phyloP scores from a whole-genome alignment of 2,113 vertebrate genomes.

The Excalfactoria chinensis region DNA sequence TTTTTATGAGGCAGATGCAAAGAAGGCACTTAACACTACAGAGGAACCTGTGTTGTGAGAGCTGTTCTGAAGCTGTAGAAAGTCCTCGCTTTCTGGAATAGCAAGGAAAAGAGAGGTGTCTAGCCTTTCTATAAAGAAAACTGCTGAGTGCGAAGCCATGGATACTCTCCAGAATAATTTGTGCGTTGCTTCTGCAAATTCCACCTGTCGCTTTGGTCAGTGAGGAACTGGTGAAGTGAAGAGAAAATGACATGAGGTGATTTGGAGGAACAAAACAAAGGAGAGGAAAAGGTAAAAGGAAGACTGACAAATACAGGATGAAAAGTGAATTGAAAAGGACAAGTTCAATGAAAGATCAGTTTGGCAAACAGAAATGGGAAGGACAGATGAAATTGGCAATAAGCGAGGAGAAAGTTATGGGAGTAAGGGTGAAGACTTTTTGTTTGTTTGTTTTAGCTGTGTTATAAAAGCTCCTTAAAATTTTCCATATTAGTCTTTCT shows the following conservation, averaged over 20 bases:
- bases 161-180: conserved; percentile 25
- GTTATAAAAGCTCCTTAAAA: neutral
- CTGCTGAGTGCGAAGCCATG: neutral
- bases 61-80: neutral
- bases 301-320: conserved; percentile 30
- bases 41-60: neutral
- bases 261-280: neutral
- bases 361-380: conserved; percentile 23
- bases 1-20: neutral
- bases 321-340: conserved; percentile 46
- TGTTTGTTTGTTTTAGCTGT: neutral
- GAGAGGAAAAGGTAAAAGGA: neutral
- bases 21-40: neutral
- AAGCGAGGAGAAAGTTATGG: neutral
- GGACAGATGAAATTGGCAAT: neutral
- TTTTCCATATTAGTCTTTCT: neutral
- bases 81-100: neutral
- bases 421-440: neutral
- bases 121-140: neutral
- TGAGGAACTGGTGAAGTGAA: conserved; percentile 23
- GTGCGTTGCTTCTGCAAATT: neutral
- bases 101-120: neutral
- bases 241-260: conserved; percentile 28
- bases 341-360: neutral
- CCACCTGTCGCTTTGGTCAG: conserved; percentile 3